Base-by-base conservation (phyloP, 2,797 vertebrate species). In the Nannoperca obscura region DNA sequence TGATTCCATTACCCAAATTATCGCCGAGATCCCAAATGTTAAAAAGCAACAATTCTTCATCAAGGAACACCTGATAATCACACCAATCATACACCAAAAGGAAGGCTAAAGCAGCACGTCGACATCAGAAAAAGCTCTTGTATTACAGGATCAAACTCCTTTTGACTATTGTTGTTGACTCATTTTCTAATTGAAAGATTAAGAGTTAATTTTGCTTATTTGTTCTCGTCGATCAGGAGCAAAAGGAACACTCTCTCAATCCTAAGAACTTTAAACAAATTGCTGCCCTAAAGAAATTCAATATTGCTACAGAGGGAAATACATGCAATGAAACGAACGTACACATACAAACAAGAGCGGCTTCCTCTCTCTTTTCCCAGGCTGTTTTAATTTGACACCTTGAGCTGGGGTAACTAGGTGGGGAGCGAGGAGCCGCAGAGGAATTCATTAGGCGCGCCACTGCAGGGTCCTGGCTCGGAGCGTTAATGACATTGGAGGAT, bases 401-500 rank as follows among this genome's bases (percentile, higher is more conserved):
- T 92, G 94, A 94, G 94, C 92, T 91, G 89, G 93, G 93, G 93
- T 95, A 96, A 95, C 92, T 94, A 95, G 94, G 93, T 92, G 93
- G 90, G 92, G 92, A 93, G 93, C 63, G 92, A 91, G 92, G 88
- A 96, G 95, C 94, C 96, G 95, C 97, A 95, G 96, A 88, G 97
- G 97, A 98, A 97, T 97, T 98, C 96, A 97, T 97, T 97, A 98
- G 95, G 95, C 92, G 92, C 94, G 91, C 94, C 95, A 95, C 96
- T 95, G 96, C 96, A 95, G 96, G 96, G 95, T 96, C 95, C 91
- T 94, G 95, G 95, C 96, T 96, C 92, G 83, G 90, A 88, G 49
- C 94, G 95, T 95, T 98, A 97, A 98, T 97, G 97, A 97, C 96
- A 97, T 96, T 94, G 96, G 96, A 96, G 96, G 95, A 93, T 95